Base-by-base conservation (phyloP, 2,888 invertebrate genomes). In the Chloromyia formosa region DNA sequence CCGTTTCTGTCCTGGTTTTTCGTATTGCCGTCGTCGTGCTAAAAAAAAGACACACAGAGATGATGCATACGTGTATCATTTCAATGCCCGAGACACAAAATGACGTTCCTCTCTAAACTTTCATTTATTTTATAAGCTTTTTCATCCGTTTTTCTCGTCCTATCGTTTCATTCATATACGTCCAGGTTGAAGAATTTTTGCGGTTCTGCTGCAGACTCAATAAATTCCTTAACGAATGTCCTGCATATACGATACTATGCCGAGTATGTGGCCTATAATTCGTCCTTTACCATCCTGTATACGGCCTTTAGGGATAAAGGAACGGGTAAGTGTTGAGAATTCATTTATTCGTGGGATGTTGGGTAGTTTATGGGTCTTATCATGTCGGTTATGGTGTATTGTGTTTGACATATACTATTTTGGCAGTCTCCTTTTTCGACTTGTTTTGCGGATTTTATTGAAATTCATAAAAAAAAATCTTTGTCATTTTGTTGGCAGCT, bases 131-230 rank as follows among this genome's bases (percentile, higher is more conserved):
- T 35, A 35, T 35, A 35, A 35, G 27, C 27, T 35, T 35, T 35
- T 35, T 35, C 27, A 35, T 35, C 27, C 27, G 27, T 35, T 35
- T 35, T 35, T 35, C 27, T 35, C 27, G 7, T 35, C 27, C 27
- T 35, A 2, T 56, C 64, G 35, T 53, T 54, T 75, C 75, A 42
- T 40, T 35, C 27, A 2, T 35, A 1, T n/a, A 54, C 69, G 35
- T 40, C 14, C 81, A 89, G 89, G 76, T 81, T 90, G 74, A 91
- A 89, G 78, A 90, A 91, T 83, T 95, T 94, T 84, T 96, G 96
- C 82, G 95, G 95, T 0, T 94, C 94, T 4, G 92, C 94, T 23
- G 94, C 95, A 0, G 95, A 95, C 79, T 87, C 92, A 1, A 90
- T 94, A 16, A 87, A 87, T 40, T 91, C 93, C 0, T 87, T 87